Evolutionary conservation across 2,888 invertebrate genomes (phyloP).

Genomic region (Nemapogon koenigi): DNA sequence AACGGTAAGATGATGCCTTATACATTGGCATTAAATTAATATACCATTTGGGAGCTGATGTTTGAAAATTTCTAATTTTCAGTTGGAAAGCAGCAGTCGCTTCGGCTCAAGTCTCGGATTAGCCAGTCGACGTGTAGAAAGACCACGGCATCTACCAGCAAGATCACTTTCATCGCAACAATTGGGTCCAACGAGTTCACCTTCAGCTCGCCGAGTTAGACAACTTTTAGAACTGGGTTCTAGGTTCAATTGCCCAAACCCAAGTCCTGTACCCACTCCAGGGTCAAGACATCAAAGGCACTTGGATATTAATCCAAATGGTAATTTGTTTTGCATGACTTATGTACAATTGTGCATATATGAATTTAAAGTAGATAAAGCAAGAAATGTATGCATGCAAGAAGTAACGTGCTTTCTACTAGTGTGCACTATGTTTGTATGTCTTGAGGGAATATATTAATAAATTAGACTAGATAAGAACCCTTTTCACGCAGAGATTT

Average conservation of each 20-base stretch:
- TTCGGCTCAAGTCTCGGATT: conserved; percentile 62
- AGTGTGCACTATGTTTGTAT: no score
- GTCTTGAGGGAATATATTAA: no score
- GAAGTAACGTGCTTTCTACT: no score
- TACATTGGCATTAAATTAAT: neutral
- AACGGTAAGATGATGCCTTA: neutral
- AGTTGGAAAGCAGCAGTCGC: conserved; percentile 68
- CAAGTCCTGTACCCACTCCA: conserved; percentile 79
- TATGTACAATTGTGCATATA: no score
- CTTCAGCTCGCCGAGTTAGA: conserved; percentile 81
- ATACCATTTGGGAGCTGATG: no score
- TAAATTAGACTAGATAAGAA: no score
- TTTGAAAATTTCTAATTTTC: conserved; percentile 10
- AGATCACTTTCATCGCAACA: conserved; percentile 79
- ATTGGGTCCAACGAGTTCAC: conserved; percentile 68
- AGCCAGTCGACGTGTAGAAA: conserved; percentile 62
- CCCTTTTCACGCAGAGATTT: no score
- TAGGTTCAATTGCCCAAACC: conserved; percentile 67
- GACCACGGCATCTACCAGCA: conserved; percentile 70
- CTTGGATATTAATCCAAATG: conserved; percentile 89
- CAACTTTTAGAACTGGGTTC: conserved; percentile 77
- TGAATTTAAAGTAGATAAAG: no score
- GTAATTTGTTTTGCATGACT: no score
- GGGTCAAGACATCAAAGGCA: conserved; percentile 80
- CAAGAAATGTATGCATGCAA: no score